Evolutionary conservation across 2,797 vertebrate genomes (phyloP).

Genomic region (Tamandua tetradactyla): DNA sequence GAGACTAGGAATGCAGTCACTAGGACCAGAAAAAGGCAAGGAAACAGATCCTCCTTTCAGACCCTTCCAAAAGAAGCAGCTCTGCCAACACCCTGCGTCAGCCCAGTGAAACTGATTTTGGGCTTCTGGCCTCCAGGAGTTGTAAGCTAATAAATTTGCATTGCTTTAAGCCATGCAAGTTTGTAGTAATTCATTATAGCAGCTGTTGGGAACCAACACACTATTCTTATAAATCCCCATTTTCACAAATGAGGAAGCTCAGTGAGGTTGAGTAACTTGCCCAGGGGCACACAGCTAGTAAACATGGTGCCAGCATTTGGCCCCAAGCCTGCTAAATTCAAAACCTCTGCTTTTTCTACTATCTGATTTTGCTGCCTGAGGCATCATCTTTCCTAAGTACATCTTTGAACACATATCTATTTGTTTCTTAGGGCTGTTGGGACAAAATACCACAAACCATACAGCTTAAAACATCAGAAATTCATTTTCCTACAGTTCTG

Average conservation of each 20-base stretch:
- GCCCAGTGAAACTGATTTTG: background rate
- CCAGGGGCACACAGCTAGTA: background rate
- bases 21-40: background rate
- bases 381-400: background rate
- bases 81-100: background rate
- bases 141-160: background rate
- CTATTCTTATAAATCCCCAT: background rate
- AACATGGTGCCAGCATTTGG: background rate
- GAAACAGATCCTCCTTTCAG: background rate
- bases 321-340: background rate
- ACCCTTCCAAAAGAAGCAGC: background rate
- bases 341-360: background rate
- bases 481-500: too few relatives aligned
- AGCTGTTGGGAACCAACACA: background rate
- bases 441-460: too few relatives aligned
- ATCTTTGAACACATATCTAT: background rate
- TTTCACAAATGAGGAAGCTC: background rate
- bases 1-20: background rate
- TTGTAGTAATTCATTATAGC: background rate
- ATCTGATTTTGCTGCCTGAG: background rate
- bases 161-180: background rate
- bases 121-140: background rate
- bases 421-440: too few relatives aligned
- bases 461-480: too few relatives aligned
- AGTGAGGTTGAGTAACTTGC: background rate